A percentile compares a stretch with the other conserved stretches of the same genome.
Evolutionary conservation across 2,888 invertebrate genomes (phyloP).

Genomic region (Adela reaumurella): DNA sequence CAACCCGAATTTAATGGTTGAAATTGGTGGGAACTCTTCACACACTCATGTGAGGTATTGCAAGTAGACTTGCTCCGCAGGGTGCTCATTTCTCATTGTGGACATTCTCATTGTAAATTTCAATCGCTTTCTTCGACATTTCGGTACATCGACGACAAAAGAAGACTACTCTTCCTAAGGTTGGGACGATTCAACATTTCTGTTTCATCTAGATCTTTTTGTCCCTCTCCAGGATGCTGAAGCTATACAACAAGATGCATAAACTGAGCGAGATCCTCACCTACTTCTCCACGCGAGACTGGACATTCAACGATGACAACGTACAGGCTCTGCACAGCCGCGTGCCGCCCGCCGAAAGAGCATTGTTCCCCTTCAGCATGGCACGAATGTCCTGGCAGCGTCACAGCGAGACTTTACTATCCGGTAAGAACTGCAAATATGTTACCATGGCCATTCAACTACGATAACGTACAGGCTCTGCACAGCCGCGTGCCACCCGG

Average conservation of each 20-base stretch:
- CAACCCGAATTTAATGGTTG: no score
- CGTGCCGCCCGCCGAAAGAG: constrained; percentile 54
- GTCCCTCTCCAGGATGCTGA: constrained; percentile 60
- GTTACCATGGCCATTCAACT: constrained; percentile 75
- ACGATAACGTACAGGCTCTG: constrained; percentile 57
- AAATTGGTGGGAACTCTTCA: no score
- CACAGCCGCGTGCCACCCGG: constrained; percentile 52
- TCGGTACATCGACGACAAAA: not conserved
- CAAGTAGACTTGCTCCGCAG: no score
- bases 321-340: constrained; percentile 56
- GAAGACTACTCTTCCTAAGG: not conserved
- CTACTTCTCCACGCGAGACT: constrained; percentile 76
- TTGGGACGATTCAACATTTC: no score
- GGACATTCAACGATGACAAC: constrained; percentile 67
- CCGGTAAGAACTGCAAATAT: constrained; percentile 27
- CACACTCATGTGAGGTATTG: no score
- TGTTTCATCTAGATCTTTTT: no score
- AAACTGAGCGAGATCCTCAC: constrained; percentile 68
- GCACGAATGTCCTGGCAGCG: constrained; percentile 69
- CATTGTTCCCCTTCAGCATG: constrained; percentile 70
- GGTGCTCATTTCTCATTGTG: no score
- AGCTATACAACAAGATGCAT: constrained; percentile 71
- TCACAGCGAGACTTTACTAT: constrained; percentile 33
- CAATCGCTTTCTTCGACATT: not conserved
- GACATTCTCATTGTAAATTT: not conserved